Evolutionary conservation across 2,797 vertebrate species (phyloP).

Genomic region (Lindbergichthys nudifrons): DNA sequence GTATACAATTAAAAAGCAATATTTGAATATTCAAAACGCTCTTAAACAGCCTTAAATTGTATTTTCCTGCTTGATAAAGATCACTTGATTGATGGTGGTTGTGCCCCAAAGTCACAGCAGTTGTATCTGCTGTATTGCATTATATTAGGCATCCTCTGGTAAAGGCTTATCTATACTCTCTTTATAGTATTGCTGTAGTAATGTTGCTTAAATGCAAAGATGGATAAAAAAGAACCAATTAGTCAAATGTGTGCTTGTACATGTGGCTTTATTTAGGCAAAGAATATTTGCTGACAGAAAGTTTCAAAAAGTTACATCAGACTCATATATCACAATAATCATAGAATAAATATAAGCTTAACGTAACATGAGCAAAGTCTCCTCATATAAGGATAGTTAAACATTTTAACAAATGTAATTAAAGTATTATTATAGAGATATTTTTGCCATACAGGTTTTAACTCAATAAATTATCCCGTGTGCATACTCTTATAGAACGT

Average conservation of each 20-base stretch:
- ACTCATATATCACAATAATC: conserved; percentile 3
- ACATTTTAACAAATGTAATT: background rate
- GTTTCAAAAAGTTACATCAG: conserved; percentile 11
- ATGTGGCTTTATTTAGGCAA: conserved; percentile 24
- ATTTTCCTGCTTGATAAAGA: conserved; percentile 34
- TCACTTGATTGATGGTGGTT: conserved; percentile 49
- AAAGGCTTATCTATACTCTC: conserved; percentile 30
- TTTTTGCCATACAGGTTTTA: background rate
- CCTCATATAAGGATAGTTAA: conserved; percentile 7
- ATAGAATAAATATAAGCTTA: background rate
- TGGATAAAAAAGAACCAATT: conserved; percentile 23
- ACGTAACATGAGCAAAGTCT: background rate
- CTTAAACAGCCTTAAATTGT: conserved; percentile 15
- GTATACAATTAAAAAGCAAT: background rate
- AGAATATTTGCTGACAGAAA: conserved; percentile 34
- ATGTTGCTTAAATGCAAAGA: conserved; percentile 23
- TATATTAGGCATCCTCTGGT: conserved; percentile 32
- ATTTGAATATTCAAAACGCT: background rate
- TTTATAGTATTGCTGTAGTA: conserved; percentile 18
- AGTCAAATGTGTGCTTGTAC: conserved; percentile 21
- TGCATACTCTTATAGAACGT: background rate
- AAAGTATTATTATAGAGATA: background rate
- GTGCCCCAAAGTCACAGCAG: conserved; percentile 44
- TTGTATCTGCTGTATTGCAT: conserved; percentile 55
- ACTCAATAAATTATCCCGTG: background rate